Conservation (phyloP, 2,113 vertebrate genomes). For the Boleophthalmus pectinirostris region DNA sequence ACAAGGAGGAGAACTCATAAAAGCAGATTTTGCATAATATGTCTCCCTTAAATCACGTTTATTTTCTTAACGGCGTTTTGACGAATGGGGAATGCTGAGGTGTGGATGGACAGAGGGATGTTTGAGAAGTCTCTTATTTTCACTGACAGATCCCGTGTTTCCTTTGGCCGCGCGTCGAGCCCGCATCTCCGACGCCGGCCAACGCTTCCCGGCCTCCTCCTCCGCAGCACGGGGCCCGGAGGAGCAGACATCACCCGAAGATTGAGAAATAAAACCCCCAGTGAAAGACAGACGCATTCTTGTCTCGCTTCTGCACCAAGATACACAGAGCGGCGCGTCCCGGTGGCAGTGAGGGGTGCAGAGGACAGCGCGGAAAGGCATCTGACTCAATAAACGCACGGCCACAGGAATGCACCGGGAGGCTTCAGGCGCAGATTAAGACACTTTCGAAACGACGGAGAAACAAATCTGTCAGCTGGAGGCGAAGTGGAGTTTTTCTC, state of each 20-base stretch:
- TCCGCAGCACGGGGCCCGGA: conserved; percentile 15
- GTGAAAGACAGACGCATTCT: conserved; percentile 40
- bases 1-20: neutral
- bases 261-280: conserved; percentile 22
- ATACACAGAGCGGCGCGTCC: conserved; percentile 32
- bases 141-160: conserved; percentile 42
- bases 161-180: conserved; percentile 45
- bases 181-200: conserved; percentile 35
- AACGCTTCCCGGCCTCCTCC: conserved; percentile 36
- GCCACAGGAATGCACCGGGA: conserved; percentile 60
- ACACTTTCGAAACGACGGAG: conserved; percentile 64
- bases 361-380: conserved; percentile 18
- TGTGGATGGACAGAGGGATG: neutral
- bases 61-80: neutral
- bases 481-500: conserved; percentile 58
- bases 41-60: too few relatives aligned
- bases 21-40: neutral
- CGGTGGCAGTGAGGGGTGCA: conserved; percentile 41
- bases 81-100: neutral
- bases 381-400: conserved; percentile 53
- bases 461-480: conserved; percentile 68
- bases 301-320: conserved; percentile 11
- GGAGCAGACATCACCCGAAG: conserved; percentile 27
- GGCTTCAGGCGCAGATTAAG: conserved; percentile 45
- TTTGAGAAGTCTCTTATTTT: neutral